Conservation (phyloP, 1,140 invertebrate species). For the Trichogramma pretiosum region DNA sequence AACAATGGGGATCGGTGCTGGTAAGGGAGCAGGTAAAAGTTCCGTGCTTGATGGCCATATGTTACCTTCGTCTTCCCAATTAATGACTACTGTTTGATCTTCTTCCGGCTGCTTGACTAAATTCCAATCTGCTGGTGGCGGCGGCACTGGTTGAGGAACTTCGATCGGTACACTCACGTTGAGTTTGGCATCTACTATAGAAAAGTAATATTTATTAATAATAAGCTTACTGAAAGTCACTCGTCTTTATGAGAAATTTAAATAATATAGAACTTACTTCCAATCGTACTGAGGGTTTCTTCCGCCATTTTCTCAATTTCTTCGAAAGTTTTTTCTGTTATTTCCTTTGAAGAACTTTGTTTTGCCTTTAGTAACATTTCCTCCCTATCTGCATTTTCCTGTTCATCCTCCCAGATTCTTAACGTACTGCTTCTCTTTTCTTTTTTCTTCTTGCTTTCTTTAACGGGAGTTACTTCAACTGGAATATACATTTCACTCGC, state of each 20-base stretch:
- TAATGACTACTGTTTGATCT: slow-evolving; percentile 27
- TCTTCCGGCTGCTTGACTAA: slow-evolving; percentile 30
- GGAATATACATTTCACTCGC: slow-evolving; percentile 40
- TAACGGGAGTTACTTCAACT: slow-evolving; percentile 29
- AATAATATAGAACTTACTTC: slow-evolving; percentile 6
- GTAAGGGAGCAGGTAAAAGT: no score
- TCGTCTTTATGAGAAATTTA: neutral
- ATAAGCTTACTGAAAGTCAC: no score
- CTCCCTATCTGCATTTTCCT: slow-evolving; percentile 39
- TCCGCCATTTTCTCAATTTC: slow-evolving; percentile 27
- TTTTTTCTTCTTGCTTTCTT: slow-evolving; percentile 32
- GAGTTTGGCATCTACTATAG: slow-evolving; percentile 4
- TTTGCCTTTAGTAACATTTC: slow-evolving; percentile 21
- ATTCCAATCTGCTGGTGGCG: no score
- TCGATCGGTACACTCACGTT: no score
- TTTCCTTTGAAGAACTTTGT: slow-evolving; percentile 10
- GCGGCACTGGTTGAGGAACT: no score
- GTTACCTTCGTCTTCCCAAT: slow-evolving; percentile 37
- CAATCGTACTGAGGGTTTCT: no score
- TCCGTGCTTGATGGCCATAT: no score
- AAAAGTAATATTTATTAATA: neutral
- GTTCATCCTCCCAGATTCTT: slow-evolving; percentile 43
- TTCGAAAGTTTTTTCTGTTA: slow-evolving; percentile 14
- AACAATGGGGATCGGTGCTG: no score
- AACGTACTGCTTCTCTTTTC: slow-evolving; percentile 27